Percentiles rank a stretch among this genome's conserved stretches.
Conservation (phyloP, 1,140 invertebrate species). For the Drosophila ficusphila region DNA sequence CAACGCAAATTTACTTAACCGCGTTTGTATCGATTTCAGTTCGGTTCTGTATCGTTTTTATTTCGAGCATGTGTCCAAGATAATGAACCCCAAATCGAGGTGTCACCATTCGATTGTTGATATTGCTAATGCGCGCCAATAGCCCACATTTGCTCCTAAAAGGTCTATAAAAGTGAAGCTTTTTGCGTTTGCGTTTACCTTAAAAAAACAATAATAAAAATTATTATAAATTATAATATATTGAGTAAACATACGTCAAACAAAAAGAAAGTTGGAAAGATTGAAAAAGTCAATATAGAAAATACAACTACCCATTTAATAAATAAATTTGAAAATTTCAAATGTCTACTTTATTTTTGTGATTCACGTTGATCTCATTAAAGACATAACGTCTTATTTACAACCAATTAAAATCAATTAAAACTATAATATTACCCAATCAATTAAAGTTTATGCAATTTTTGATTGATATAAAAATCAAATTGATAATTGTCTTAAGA, state of each 20-base stretch:
- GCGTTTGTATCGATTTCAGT: constrained; percentile 44
- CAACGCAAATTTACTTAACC: constrained; percentile 66
- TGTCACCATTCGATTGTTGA: constrained; percentile 17
- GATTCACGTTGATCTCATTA: no score
- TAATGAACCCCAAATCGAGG: constrained; percentile 36
- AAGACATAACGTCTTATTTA: neutral
- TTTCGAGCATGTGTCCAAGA: constrained; percentile 23
- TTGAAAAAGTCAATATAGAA: no score
- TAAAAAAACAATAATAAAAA: no score
- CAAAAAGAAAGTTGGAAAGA: no score
- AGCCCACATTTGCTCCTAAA: constrained; percentile 6
- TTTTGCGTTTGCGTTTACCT: neutral
- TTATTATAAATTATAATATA: no score
- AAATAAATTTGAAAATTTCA: no score
- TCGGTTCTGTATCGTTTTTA: constrained; percentile 8
- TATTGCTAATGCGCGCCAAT: neutral
- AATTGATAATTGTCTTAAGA: neutral
- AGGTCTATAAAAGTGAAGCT: neutral
- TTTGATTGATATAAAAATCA: neutral
- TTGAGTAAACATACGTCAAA: no score
- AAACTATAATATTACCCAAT: neutral
- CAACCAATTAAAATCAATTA: neutral
- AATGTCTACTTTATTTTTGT: no score
- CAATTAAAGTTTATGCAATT: neutral
- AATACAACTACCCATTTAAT: no score